Evolutionary conservation across 2,797 vertebrate genomes (phyloP).

Genomic region (Pipistrellus pygmaeus): DNA sequence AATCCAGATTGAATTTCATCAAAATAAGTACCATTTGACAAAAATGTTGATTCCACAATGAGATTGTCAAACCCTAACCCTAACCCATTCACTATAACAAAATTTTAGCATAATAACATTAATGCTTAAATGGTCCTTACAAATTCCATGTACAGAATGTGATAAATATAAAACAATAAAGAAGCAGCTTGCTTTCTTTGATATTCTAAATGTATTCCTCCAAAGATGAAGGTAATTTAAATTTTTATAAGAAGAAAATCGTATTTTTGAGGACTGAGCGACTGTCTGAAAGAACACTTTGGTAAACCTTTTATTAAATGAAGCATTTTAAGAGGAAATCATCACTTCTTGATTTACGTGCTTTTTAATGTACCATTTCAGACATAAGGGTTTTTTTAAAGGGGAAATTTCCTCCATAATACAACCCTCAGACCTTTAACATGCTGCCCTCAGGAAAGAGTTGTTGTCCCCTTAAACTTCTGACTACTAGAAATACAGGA

Average conservation of each 20-base stretch:
- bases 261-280: slow-evolving; percentile 28
- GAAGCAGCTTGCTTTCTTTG: slow-evolving; percentile 21
- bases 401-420: background rate
- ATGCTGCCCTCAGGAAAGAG: background rate
- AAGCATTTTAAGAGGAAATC: slow-evolving; percentile 15
- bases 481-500: background rate
- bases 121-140: background rate
- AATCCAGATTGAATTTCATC: slow-evolving; percentile 62
- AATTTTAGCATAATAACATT: slow-evolving; percentile 42
- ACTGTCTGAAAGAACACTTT: background rate
- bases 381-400: slow-evolving; percentile 36
- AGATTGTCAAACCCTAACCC: slow-evolving; percentile 50
- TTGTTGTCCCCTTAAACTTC: background rate
- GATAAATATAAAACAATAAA: slow-evolving; percentile 49
- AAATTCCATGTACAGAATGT: slow-evolving; percentile 37
- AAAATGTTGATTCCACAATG: slow-evolving; percentile 58
- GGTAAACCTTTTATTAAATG: slow-evolving; percentile 41
- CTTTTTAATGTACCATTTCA: slow-evolving; percentile 28
- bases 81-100: slow-evolving; percentile 36
- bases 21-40: slow-evolving; percentile 61
- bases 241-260: slow-evolving; percentile 56
- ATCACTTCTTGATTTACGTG: slow-evolving; percentile 19
- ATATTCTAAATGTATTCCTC: background rate
- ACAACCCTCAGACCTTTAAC: slow-evolving; percentile 21
- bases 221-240: slow-evolving; percentile 40